Conservation (phyloP, 2,113 vertebrate genomes). For the Pelusios castaneus region DNA sequence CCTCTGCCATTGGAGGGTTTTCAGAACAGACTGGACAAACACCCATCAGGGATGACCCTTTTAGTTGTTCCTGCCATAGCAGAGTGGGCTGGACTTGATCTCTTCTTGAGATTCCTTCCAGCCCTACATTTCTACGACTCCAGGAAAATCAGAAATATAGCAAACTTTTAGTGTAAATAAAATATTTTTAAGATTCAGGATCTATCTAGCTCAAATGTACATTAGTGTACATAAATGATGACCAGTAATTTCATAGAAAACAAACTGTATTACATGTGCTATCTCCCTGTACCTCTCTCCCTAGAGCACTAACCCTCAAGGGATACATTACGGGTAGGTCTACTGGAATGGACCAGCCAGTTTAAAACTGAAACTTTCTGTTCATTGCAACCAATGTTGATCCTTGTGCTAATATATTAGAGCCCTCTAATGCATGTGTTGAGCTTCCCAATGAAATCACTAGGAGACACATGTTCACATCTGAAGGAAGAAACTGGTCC, state of each 20-base stretch:
- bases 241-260: not conserved
- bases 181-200: constrained; percentile 30
- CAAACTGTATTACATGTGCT: not conserved
- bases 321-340: not conserved
- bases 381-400: not conserved
- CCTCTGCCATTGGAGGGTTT: not conserved
- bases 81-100: not conserved
- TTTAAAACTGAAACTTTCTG: not conserved
- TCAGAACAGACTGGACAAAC: not conserved
- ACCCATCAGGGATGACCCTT: not conserved
- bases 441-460: not conserved
- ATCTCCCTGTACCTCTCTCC: not conserved
- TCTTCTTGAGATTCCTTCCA: not conserved
- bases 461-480: rapidly evolving
- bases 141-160: not conserved
- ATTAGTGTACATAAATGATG: constrained; percentile 19
- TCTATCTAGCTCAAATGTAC: constrained; percentile 19
- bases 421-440: not conserved
- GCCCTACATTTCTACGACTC: not conserved
- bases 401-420: not conserved
- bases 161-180: constrained; percentile 1
- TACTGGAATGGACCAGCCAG: not conserved
- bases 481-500: not conserved
- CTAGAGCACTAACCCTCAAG: constrained; percentile 21
- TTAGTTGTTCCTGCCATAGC: not conserved